Percentiles rank a stretch among this genome's conserved stretches.
Evolutionary conservation across 2,888 invertebrate species (phyloP).

Genomic region (Lepidocyrtoides sp.): DNA sequence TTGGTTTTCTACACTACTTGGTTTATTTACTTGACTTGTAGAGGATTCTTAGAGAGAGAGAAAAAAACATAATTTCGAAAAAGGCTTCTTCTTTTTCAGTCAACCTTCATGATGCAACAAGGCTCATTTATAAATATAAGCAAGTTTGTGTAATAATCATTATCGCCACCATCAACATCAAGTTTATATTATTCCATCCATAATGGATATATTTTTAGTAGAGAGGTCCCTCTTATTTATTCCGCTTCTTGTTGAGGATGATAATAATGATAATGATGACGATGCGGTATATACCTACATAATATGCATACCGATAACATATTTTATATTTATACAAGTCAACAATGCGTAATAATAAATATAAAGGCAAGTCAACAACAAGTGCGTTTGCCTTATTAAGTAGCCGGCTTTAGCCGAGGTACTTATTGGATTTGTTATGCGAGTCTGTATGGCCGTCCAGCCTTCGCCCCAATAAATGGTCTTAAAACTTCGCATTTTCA

Average conservation of each 20-base stretch:
- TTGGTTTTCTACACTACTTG: too few relatives aligned
- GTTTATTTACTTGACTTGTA: conserved; percentile 18
- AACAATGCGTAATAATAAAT: conserved; percentile 66
- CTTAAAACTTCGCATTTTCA: too few relatives aligned
- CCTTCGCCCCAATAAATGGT: too few relatives aligned
- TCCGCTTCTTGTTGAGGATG: conserved; percentile 16
- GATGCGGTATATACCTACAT: conserved; percentile 38
- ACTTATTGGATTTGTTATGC: too few relatives aligned
- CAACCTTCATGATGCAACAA: neutral
- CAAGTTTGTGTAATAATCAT: conserved; percentile 51
- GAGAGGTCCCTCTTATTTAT: conserved; percentile 42
- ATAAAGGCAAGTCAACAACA: conserved; percentile 53
- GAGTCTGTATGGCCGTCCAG: too few relatives aligned
- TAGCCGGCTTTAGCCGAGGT: too few relatives aligned
- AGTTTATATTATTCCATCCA: conserved; percentile 46
- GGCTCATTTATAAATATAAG: neutral
- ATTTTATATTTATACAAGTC: neutral
- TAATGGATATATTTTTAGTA: conserved; percentile 40
- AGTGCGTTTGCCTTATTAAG: conserved; percentile 70
- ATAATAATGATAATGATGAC: conserved; percentile 21
- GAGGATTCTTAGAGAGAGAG: conserved; percentile 28
- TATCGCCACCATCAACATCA: conserved; percentile 41
- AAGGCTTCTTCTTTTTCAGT: conserved; percentile 18
- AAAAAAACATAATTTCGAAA: conserved; percentile 18
- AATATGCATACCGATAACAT: neutral